phyloP scores from a whole-genome alignment of 1,140 invertebrate species.

The Leguminivora glycinivorella region DNA sequence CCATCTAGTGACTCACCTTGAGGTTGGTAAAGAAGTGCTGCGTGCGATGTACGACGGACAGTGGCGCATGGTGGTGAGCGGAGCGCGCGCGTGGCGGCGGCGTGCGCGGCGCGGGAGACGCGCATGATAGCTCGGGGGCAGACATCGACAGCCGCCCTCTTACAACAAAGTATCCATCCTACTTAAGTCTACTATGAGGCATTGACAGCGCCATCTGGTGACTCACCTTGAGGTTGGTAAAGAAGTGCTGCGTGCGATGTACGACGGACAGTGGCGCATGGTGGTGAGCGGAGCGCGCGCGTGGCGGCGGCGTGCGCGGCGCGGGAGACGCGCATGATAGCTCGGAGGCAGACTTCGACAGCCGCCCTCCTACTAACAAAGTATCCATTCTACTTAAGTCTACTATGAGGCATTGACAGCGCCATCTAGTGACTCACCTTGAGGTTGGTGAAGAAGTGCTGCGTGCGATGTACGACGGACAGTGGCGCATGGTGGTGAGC shows the following conservation, averaged over 20 bases:
- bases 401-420: slow-evolving; percentile 46
- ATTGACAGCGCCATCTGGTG: slow-evolving; percentile 31
- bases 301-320: slow-evolving; percentile 50
- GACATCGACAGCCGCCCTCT: too few relatives aligned
- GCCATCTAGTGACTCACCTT: slow-evolving; percentile 47
- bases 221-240: slow-evolving; percentile 67
- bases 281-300: slow-evolving; percentile 70
- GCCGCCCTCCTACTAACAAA: too few relatives aligned
- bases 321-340: slow-evolving; percentile 60
- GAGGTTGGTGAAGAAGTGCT: slow-evolving; percentile 69
- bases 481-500: slow-evolving; percentile 69
- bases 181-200: slow-evolving; percentile 40
- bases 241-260: slow-evolving; percentile 67
- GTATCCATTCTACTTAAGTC: too few relatives aligned
- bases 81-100: slow-evolving; percentile 64
- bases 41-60: slow-evolving; percentile 66
- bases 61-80: slow-evolving; percentile 67
- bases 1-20: slow-evolving; percentile 47
- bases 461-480: slow-evolving; percentile 66
- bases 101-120: slow-evolving; percentile 47
- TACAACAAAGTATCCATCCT: too few relatives aligned
- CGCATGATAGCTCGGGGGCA: slow-evolving; percentile 69
- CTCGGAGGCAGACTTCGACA: slow-evolving; percentile 72
- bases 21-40: slow-evolving; percentile 71
- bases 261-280: slow-evolving; percentile 68